A percentile compares a stretch with the other conserved stretches of the same genome.
phyloP scores from a whole-genome alignment of 2,797 vertebrate genomes.

The Scleropages formosus region DNA sequence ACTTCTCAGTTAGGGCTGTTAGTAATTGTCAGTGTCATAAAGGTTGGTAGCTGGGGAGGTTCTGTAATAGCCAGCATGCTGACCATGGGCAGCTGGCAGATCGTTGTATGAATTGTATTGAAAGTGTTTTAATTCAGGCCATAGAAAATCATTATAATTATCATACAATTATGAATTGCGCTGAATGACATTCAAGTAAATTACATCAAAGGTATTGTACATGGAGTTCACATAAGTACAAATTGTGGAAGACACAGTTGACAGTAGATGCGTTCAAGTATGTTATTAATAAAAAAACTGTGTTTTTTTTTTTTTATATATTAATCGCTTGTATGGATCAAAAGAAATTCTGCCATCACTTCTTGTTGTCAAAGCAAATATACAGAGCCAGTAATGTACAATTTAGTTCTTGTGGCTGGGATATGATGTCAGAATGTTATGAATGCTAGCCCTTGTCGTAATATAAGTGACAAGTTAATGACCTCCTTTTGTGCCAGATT shows the following conservation, averaged over 20 bases:
- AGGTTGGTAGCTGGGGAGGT: not conserved
- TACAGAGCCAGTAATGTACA: slow-evolving; percentile 11
- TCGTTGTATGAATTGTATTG: not conserved
- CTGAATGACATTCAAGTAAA: not conserved
- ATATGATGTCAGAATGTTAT: slow-evolving; percentile 21
- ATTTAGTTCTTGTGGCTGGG: slow-evolving; percentile 21
- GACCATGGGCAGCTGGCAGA: not conserved
- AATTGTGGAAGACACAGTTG: slow-evolving; percentile 28
- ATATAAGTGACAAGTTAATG: slow-evolving; percentile 52
- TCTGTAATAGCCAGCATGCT: not conserved
- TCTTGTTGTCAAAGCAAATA: not conserved
- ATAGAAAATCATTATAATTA: slow-evolving; percentile 9
- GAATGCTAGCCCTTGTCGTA: slow-evolving; percentile 24
- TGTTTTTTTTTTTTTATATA: not conserved
- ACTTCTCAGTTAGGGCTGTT: slow-evolving; percentile 15
- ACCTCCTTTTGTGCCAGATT: slow-evolving; percentile 33
- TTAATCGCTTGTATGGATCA: not conserved
- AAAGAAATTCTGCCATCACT: not conserved
- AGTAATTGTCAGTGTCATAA: slow-evolving; percentile 16
- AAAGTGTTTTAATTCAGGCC: not conserved
- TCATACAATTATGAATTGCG: not conserved
- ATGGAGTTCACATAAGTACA: slow-evolving; percentile 38
- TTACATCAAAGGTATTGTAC: slow-evolving; percentile 26
- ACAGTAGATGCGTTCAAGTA: slow-evolving; percentile 38
- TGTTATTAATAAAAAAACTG: not conserved